A percentile compares a stretch with the other conserved stretches of the same genome.
Evolutionary conservation across 1,140 invertebrate genomes (phyloP).

Genomic region (Cotesia chilonis): DNA sequence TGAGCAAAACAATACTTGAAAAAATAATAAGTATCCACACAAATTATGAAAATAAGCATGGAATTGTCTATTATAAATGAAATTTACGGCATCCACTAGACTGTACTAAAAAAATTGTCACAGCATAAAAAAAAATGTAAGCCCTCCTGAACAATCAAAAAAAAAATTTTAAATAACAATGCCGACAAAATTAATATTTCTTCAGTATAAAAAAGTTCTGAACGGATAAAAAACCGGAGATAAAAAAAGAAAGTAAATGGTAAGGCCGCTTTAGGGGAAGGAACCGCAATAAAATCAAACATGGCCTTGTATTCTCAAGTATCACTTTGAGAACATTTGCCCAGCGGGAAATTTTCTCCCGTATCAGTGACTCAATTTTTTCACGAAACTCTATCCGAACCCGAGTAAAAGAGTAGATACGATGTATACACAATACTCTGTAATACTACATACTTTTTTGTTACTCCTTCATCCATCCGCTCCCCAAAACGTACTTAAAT

Average conservation of each 20-base stretch:
- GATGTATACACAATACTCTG: neutral
- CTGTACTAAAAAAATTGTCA: too few species aligned
- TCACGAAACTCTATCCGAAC: neutral
- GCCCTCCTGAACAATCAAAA: too few species aligned
- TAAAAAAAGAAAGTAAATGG: constrained; percentile 3
- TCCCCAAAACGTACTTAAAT: neutral
- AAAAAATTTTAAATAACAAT: too few species aligned
- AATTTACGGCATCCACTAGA: too few species aligned
- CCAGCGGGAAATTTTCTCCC: constrained; percentile 15
- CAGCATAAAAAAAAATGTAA: too few species aligned
- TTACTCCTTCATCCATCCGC: neutral
- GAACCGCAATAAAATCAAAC: constrained; percentile 35
- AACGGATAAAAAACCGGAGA: neutral
- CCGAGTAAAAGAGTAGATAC: neutral
- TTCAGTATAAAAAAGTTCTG: neutral
- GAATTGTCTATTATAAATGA: too few species aligned
- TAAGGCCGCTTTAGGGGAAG: constrained; percentile 19
- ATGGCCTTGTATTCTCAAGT: constrained; percentile 23
- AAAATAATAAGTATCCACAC: too few species aligned
- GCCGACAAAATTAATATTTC: neutral
- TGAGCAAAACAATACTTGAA: too few species aligned
- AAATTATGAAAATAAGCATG: too few species aligned
- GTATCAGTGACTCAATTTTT: constrained; percentile 26
- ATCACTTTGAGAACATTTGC: constrained; percentile 35
- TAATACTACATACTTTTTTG: constrained; percentile 14